Base-by-base conservation (phyloP, 2,797 vertebrate species). In the Poeciliopsis turneri region DNA sequence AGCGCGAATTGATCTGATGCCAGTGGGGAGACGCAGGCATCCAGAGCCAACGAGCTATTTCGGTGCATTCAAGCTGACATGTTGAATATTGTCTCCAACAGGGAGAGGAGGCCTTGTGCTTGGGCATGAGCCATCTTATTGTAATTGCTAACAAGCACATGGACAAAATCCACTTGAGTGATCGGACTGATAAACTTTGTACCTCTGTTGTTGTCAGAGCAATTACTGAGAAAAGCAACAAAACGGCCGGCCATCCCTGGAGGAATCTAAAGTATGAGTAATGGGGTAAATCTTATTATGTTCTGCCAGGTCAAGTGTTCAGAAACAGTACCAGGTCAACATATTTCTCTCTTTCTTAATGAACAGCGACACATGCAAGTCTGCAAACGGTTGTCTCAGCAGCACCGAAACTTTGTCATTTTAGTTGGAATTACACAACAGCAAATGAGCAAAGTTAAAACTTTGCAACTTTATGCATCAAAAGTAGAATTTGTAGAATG, bases 81-180 rank as follows among this genome's bases (percentile, higher is more conserved):
- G 73, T 86, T 87, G 83, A 86, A 90, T 82, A 85, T 28, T 30
- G 46, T 77, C 75, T 88, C 80, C 84, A 86, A 71, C 79, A 61
- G 74, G 46, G 76, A 78, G 61, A 74, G 41, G 47, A 74, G 76
- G 28, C 69, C 43, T 49, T 77, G 41, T 72, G 46, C 69, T 78
- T 86, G 81, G 82, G 61, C 33, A n/a, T 59, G 69, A 83, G 82
- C 75, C 81, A 83, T 87, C 79, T 82, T 69, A 78, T 78, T 88
- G 84, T 84, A 81, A 89, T 83, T 87, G 72, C 77, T 77, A 85
- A 88, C 76, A 85, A 83, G 61, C 75, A 49, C 76, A 77, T 74
- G 80, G 49, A 78, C 68, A 88, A 82, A 86, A 88, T 84, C 76
- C 83, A 76, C 61, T 76, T 68, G 30, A 87, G 74, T 5, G 39